Evolutionary conservation across 2,113 vertebrate genomes (phyloP), one percentile per base, ranked within the genome.

Genomic region (Otus sunia): DNA sequence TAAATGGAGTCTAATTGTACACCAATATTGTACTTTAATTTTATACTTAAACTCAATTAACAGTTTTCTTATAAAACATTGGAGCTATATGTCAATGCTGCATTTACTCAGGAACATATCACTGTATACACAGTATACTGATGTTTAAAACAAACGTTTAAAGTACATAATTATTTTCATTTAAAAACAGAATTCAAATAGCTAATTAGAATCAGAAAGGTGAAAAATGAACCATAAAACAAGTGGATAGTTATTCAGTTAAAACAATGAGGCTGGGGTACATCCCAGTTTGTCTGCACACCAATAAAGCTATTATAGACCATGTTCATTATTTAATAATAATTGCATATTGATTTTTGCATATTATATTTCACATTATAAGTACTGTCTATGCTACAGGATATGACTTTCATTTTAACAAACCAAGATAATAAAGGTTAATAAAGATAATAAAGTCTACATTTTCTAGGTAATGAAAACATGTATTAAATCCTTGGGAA

Each of bases 211-310:
- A 88, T 45, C 37, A 69, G 22, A 95, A 91, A 76, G 30, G 10
- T 91, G 60, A 94, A 92, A 89, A 96, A 94, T 74, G 17, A 93
- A 79, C 59, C 36, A 80, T n/a, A 21, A 62, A 29, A 15, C 87
- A 67, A 77, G 21, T 14, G 64, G 34, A 62, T 63, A 4, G 19
- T 76, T 75, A 93, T 86, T 93, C 56, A 77, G 53, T 90, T 91
- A 62, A 76, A 39, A 74, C 23, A 49, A 59, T 49, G 5, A 81
- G 36, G 37, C 39, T 60, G 10, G 9, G 36, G 23, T 72, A 41
- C 2, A 94, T 32, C 6, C 3, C 74, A 86, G 5, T 67, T 90
- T 93, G 45, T 47, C 62, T 89, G 27, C 14, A 75, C 11, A 92
- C 26, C 80, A 74, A 64, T 45, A 80, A 97, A 50, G 72, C 34